These are phyloP conservation scores for Enteromius treurensis DNA, from an alignment of 2,797 vertebrate species.

Conservation along the genomic window DNA sequence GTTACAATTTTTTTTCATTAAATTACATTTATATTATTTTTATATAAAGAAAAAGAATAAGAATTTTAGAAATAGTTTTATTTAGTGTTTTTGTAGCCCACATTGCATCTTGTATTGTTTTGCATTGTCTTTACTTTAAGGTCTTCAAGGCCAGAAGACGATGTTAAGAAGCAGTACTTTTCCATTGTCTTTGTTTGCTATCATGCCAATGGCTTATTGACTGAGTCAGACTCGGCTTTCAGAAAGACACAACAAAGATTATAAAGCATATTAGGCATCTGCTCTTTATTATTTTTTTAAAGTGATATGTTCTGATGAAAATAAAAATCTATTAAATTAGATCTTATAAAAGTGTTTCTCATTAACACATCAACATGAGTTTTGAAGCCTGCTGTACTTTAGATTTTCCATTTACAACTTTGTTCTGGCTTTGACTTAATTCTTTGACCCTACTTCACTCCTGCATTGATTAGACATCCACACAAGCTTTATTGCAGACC, in stretches of 20 bases:
- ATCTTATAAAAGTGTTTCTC: neutral
- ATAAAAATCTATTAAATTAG: neutral
- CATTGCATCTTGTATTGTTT: neutral
- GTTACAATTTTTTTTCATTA: no score
- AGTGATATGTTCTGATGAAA: neutral
- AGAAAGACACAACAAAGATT: conserved; percentile 1
- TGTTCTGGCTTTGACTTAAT: conserved; percentile 4
- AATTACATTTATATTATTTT: neutral
- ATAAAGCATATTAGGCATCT: neutral
- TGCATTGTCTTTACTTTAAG: neutral
- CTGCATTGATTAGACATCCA: conserved; percentile 8
- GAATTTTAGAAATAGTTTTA: no score
- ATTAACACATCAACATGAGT: neutral
- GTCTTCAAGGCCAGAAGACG: neutral
- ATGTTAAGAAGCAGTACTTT: conserved; percentile 7
- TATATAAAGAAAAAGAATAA: neutral
- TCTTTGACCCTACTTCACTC: neutral
- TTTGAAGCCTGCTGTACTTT: conserved; percentile 15
- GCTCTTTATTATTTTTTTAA: neutral
- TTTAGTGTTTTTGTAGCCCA: neutral
- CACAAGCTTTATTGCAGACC: neutral
- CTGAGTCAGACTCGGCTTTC: neutral
- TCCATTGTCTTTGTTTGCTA: conserved; percentile 5
- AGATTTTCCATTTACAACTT: conserved; percentile 6
- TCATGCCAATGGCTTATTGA: neutral